Evolutionary conservation across 2,797 vertebrate genomes (phyloP), one percentile per base, ranked within the genome.

Genomic region (Stomatorhinus walkeri): DNA sequence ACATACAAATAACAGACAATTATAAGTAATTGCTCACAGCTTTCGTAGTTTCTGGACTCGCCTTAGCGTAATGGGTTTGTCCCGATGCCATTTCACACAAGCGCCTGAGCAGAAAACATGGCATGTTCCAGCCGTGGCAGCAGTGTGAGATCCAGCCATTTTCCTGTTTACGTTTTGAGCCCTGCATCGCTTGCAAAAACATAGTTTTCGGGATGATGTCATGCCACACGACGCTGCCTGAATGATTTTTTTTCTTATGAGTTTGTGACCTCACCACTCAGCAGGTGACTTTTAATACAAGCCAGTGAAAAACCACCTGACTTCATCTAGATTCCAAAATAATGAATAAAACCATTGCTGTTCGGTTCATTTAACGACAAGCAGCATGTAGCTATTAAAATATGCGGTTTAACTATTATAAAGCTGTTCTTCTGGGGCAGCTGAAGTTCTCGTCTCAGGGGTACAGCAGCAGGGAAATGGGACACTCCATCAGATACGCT

Each of bases 281-380:
- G 56, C 56, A 61, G 28, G 40, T 87, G 86, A 46, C 32, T 64
- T 46, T 87, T n/a, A 64, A 85, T 61, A 22, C 9, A 64, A 43
- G 16, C 14, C 3, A 14, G 79, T 85, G 40, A 85, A 84, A 88
- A 56, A 81, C 24, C 43, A 88, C 43, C 9, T 4, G 54, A 83
- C n/a, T 61, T 24, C 88, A 56, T 36, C 10, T 56, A 10, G 22
- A 64, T 85, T 46, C 36, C 88, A 40, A 46, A 61, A 61, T 4
- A 6, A 36, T 22, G 52, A 83, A 43, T 59, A 88, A 76, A 24
- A 36, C 36, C 36, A 7, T 16, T 52, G 46, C 43, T 46, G 43
- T 40, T 64, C 81, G 49, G 43, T 40, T 64, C 81, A 61, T 79
- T 88, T 85, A 43, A 88, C 48, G 68, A 79, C 36, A 46, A 32